Conservation (phyloP, 2,797 vertebrate species). For the Xenops minutus region DNA sequence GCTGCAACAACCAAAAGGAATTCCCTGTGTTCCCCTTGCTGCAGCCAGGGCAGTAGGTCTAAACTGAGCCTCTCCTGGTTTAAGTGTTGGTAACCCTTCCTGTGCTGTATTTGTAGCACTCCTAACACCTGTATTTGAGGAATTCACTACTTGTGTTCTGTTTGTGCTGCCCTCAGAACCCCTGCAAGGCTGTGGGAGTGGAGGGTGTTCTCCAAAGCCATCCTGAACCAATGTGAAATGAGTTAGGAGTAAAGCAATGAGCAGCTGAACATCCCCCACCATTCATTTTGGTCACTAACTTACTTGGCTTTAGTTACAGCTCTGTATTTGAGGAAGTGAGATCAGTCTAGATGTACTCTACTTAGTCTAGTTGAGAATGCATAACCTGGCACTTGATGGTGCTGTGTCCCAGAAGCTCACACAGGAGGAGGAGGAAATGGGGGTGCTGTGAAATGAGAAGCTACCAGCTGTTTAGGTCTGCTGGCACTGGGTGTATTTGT, state of each 20-base stretch:
- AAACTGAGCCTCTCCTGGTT: background rate
- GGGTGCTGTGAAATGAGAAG: background rate
- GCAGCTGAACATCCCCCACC: background rate
- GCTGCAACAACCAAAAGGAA: background rate
- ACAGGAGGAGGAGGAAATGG: background rate
- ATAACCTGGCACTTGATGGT: background rate
- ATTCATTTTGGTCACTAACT: background rate
- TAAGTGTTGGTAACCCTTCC: background rate
- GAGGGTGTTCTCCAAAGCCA: conserved; percentile 76
- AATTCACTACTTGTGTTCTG: background rate
- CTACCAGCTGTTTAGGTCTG: background rate
- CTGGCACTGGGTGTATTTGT: background rate
- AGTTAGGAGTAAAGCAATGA: background rate
- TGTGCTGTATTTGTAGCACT: background rate
- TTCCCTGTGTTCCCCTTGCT: background rate
- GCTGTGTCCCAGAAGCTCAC: background rate
- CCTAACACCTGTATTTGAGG: background rate
- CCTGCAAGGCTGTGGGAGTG: conserved; percentile 76
- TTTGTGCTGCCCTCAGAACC: conserved; percentile 35
- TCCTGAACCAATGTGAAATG: conserved; percentile 78
- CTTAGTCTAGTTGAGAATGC: background rate
- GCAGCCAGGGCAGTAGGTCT: background rate
- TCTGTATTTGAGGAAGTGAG: background rate
- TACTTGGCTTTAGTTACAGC: background rate
- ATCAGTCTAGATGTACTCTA: background rate